Evolutionary conservation across 1,140 invertebrate genomes (phyloP).

Genomic region (Lepidurus apus): DNA sequence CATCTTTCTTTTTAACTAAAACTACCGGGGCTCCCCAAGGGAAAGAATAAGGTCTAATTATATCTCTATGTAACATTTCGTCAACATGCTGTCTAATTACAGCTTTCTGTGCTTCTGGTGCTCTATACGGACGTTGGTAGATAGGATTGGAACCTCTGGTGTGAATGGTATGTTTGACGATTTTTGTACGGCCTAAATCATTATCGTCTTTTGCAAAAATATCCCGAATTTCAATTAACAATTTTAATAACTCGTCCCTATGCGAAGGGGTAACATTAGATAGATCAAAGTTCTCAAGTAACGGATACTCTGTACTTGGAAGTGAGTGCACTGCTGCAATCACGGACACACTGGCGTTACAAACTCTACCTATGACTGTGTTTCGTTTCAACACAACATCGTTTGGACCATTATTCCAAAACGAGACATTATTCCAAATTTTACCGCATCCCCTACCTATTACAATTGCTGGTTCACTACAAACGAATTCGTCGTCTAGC

Average conservation of each 20-base stretch:
- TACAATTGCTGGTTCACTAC: background rate
- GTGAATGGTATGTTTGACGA: background rate
- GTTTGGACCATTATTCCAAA: no score
- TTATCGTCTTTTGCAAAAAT: background rate
- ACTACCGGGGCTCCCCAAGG: background rate
- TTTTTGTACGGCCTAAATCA: background rate
- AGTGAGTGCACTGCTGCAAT: background rate
- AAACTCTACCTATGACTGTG: background rate
- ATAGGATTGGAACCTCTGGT: background rate
- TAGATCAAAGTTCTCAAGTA: background rate
- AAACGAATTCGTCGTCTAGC: background rate
- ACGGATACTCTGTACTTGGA: background rate
- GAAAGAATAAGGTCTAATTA: background rate
- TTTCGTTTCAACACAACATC: background rate
- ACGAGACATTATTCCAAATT: no score
- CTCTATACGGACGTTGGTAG: background rate
- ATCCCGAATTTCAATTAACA: background rate
- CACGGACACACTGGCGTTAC: background rate
- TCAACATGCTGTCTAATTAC: background rate
- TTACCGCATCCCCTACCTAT: background rate
- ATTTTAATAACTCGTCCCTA: background rate
- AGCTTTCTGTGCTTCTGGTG: background rate
- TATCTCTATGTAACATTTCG: conserved; percentile 33
- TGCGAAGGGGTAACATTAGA: background rate
- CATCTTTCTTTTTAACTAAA: conserved; percentile 24